Evolutionary conservation across 2,888 invertebrate genomes (phyloP).

Genomic region (Agapetus fuscipes): DNA sequence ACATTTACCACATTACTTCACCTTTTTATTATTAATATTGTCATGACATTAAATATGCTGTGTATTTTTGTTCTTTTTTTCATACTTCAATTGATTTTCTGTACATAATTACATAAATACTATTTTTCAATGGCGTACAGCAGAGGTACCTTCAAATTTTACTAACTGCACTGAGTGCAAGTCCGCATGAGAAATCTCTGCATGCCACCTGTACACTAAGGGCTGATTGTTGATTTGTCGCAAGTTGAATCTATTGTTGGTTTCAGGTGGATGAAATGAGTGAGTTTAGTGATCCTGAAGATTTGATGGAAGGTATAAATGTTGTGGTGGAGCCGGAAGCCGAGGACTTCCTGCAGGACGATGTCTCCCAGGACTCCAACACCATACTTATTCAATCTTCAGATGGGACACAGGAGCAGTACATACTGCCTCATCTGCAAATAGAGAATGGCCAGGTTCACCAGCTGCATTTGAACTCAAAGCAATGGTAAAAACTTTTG

Average conservation of each 20-base stretch:
- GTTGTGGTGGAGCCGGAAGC: conserved; percentile 57
- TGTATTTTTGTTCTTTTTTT: too few relatives aligned
- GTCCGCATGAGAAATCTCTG: too few relatives aligned
- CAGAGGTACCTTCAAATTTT: too few relatives aligned
- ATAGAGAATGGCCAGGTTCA: conserved; percentile 39
- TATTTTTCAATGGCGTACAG: too few relatives aligned
- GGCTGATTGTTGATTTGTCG: too few relatives aligned
- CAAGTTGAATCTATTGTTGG: background rate
- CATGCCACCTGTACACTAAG: too few relatives aligned
- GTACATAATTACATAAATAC: too few relatives aligned
- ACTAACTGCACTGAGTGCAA: too few relatives aligned
- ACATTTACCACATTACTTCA: too few relatives aligned
- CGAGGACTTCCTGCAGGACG: conserved; percentile 22
- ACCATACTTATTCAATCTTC: conserved; percentile 24
- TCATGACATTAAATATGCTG: too few relatives aligned
- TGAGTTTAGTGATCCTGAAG: conserved; percentile 80
- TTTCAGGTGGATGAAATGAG: conserved; percentile 47
- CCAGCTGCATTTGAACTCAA: conserved; percentile 30
- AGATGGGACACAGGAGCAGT: conserved; percentile 24
- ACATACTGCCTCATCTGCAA: conserved; percentile 36
- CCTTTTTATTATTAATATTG: too few relatives aligned
- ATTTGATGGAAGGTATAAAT: conserved; percentile 76
- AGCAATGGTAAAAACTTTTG: conserved; percentile 20
- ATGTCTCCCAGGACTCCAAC: conserved; percentile 25
- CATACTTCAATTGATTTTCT: too few relatives aligned